These are phyloP conservation scores for Salvelinus sp. DNA, from an alignment of 2,113 vertebrate species.

Conservation along the genomic window DNA sequence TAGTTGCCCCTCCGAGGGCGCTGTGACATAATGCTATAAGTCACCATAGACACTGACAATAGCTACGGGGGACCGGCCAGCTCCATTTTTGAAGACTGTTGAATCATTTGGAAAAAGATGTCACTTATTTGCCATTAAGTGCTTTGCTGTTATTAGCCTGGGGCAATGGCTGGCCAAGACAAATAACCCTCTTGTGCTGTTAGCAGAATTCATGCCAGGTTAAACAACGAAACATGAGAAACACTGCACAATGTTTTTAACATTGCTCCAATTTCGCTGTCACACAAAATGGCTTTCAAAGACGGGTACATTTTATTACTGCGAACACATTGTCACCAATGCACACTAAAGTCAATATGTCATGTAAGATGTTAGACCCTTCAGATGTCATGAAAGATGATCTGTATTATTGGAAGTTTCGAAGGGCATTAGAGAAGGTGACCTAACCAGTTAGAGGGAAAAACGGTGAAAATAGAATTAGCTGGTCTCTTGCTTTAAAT, in stretches of 20 bases:
- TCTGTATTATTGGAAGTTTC: conserved; percentile 9
- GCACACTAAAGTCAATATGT: conserved; percentile 20
- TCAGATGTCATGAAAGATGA: conserved; percentile 21
- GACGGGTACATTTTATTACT: conserved; percentile 53
- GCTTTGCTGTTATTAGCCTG: conserved; percentile 66
- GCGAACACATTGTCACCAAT: conserved; percentile 49
- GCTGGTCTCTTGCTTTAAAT: conserved; percentile 3
- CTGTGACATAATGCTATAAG: conserved; percentile 73
- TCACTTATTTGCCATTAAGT: conserved; percentile 78
- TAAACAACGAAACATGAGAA: conserved; percentile 58
- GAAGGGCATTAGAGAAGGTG: conserved; percentile 6
- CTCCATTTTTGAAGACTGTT: conserved; percentile 70
- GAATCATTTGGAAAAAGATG: conserved; percentile 75
- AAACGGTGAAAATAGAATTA: not conserved
- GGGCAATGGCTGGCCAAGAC: conserved; percentile 66
- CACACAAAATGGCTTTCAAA: conserved; percentile 41
- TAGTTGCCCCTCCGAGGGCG: conserved; percentile 57
- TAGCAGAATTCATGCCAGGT: conserved; percentile 58
- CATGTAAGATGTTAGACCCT: too few relatives aligned
- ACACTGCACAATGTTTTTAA: conserved; percentile 42
- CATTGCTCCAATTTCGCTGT: conserved; percentile 41
- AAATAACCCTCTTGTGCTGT: conserved; percentile 71
- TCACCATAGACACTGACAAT: conserved; percentile 74
- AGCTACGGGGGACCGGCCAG: conserved; percentile 70
- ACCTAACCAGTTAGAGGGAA: not conserved